These are phyloP conservation scores for Drosophila burlai DNA, from an alignment of 1,140 invertebrate genomes.

Conservation along the genomic window DNA sequence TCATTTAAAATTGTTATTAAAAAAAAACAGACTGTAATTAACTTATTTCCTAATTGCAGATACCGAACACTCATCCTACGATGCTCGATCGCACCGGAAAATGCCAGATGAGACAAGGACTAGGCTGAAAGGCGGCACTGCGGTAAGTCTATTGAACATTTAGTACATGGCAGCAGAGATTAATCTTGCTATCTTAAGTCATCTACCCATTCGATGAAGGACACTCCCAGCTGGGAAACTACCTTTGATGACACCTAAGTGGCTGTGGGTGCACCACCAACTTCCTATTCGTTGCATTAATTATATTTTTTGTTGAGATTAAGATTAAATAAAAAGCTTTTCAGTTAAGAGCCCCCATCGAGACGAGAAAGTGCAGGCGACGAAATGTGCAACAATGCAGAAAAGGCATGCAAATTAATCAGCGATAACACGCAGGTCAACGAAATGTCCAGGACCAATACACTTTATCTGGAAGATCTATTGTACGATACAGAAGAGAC, in stretches of 20 bases:
- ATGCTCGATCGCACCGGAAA: background rate
- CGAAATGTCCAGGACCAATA: background rate
- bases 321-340: conserved; percentile 1
- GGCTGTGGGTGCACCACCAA: background rate
- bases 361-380: conserved; percentile 20
- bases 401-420: conserved; percentile 38
- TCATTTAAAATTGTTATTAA: background rate
- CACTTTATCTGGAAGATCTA: background rate
- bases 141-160: conserved; percentile 9
- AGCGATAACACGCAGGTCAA: conserved; percentile 8
- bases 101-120: background rate
- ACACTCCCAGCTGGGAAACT: conserved; percentile 58
- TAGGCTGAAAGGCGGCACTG: conserved; percentile 1
- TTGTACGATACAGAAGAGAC: background rate
- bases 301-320: conserved; percentile 37
- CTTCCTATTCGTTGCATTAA: conserved; percentile 1
- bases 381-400: conserved; percentile 40
- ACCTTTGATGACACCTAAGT: conserved; percentile 47
- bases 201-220: conserved; percentile 4
- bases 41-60: background rate
- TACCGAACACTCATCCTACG: conserved; percentile 11
- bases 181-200: background rate
- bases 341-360: conserved; percentile 2
- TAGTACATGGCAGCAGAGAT: background rate
- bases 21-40: too few species aligned